These are phyloP conservation scores for Ceryle rudis DNA, from an alignment of 2,797 vertebrate species.

Conservation along the genomic window DNA sequence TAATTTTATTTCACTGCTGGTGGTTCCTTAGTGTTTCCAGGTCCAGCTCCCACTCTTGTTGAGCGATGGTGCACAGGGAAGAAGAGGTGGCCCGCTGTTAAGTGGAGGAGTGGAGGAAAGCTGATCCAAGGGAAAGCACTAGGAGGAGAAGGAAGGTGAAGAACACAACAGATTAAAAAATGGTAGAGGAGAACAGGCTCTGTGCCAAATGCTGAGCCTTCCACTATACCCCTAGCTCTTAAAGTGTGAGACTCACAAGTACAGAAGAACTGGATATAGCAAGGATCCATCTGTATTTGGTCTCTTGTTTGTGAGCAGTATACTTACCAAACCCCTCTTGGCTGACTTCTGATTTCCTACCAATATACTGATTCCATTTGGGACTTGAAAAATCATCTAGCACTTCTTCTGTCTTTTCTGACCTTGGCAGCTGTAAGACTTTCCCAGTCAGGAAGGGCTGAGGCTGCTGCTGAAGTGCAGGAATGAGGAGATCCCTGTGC, in stretches of 20 bases:
- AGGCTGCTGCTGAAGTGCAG: neutral
- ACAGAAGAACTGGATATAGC: neutral
- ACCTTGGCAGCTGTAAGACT: neutral
- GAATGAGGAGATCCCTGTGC: neutral
- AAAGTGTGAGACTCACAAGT: accelerated
- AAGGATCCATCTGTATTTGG: neutral
- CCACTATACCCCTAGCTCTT: neutral
- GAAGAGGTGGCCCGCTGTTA: neutral
- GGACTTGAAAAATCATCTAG: neutral
- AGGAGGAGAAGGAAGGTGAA: neutral
- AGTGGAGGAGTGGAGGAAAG: neutral
- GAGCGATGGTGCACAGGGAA: neutral
- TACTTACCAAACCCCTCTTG: neutral
- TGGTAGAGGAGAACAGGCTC: neutral
- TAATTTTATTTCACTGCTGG: neutral
- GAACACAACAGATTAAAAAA: neutral
- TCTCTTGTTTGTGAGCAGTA: neutral
- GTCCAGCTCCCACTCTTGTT: accelerated
- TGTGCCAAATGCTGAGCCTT: neutral
- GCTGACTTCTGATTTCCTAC: neutral
- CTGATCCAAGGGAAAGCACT: neutral
- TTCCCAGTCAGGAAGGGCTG: neutral
- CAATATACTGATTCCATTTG: neutral
- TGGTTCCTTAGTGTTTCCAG: neutral
- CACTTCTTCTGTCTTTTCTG: neutral